Percentiles rank a stretch among this genome's conserved stretches.
phyloP scores from a whole-genome alignment of 2,888 invertebrate species.

The Polydrusus cervinus region DNA sequence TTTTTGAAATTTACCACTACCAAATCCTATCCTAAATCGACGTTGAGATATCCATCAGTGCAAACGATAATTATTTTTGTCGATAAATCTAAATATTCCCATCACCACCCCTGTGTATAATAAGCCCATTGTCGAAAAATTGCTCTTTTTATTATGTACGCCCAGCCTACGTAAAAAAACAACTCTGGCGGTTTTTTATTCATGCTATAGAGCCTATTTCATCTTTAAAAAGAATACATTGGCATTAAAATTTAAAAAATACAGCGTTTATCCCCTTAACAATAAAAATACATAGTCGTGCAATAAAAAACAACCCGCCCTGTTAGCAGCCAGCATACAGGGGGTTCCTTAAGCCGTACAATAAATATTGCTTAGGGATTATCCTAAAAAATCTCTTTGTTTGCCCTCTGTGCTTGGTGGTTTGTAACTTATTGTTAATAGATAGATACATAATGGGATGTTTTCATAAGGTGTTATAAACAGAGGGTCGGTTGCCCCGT shows the following conservation, averaged over 20 bases:
- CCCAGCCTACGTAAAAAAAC: background rate
- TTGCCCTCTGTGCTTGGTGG: constrained; percentile 58
- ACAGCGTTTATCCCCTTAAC: constrained; percentile 36
- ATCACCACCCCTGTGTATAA: constrained; percentile 7
- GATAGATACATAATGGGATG: constrained; percentile 67
- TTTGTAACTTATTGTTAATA: constrained; percentile 66
- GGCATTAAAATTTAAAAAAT: constrained; percentile 20
- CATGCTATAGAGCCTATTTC: too few relatives aligned
- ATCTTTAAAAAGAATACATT: constrained; percentile 2
- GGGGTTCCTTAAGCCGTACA: constrained; percentile 43
- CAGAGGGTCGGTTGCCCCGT: constrained; percentile 53
- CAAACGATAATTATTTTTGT: constrained; percentile 2
- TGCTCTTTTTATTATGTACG: background rate
- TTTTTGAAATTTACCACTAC: too few relatives aligned
- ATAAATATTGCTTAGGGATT: constrained; percentile 47
- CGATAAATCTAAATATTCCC: constrained; percentile 20
- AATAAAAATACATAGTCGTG: constrained; percentile 49
- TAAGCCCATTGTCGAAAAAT: too few relatives aligned
- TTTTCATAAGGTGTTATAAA: constrained; percentile 68
- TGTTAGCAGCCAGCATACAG: constrained; percentile 42
- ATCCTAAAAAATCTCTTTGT: constrained; percentile 50
- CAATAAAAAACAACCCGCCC: constrained; percentile 55
- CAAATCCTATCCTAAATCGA: too few relatives aligned
- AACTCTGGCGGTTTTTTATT: too few relatives aligned
- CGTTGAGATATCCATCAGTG: background rate